Conservation (phyloP, 2,113 vertebrate genomes). For the Coptodon bakossiorum region DNA sequence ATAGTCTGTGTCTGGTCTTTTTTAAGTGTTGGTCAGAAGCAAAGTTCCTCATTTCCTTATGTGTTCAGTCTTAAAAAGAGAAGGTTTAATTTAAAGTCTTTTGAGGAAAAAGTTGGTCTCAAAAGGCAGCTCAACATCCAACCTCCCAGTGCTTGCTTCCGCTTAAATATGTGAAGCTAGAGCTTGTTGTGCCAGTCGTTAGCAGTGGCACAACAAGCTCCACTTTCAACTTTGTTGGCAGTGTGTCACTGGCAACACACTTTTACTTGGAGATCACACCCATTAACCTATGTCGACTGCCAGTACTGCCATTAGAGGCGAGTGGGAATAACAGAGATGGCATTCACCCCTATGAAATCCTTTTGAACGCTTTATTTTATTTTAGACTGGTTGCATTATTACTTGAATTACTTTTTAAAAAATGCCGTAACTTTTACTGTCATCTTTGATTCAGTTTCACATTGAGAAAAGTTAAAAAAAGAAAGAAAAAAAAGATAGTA, state of each 20-base stretch:
- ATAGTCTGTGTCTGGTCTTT: neutral
- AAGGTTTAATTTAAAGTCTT: neutral
- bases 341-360: neutral
- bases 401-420: fast-evolving
- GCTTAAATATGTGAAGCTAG: neutral
- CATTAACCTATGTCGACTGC: neutral
- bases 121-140: neutral
- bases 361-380: neutral
- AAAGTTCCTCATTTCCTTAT: neutral
- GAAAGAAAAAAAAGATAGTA: fast-evolving
- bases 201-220: neutral
- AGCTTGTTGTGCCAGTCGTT: neutral
- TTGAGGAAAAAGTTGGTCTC: neutral
- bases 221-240: neutral
- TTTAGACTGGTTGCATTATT: neutral
- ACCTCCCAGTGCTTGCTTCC: neutral
- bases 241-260: neutral
- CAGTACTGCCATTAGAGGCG: neutral
- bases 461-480: neutral
- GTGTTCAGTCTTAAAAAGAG: neutral
- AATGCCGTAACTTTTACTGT: neutral
- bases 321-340: neutral
- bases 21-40: neutral
- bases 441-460: neutral
- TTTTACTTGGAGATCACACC: neutral